Evolutionary conservation across 1,140 invertebrate genomes (phyloP).

Genomic region (Leptonema lineaticorne): DNA sequence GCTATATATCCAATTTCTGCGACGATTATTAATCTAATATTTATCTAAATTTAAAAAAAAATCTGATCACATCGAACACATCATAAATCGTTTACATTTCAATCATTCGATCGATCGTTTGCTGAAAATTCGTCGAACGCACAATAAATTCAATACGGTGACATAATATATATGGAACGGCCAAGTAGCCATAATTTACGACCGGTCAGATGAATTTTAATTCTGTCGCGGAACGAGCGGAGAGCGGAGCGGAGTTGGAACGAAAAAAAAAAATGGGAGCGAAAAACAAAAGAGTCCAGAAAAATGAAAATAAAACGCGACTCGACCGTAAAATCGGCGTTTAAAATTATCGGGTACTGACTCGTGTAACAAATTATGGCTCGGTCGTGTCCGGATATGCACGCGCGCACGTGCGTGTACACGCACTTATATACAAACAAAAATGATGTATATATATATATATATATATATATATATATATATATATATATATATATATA

Average conservation of each 20-base stretch:
- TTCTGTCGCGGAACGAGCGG: neutral
- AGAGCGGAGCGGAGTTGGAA: neutral
- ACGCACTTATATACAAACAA: neutral
- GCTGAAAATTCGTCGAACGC: too few species aligned
- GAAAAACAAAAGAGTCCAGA: neutral
- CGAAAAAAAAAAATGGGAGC: neutral
- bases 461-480: neutral
- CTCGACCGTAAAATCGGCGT: slow-evolving; percentile 30
- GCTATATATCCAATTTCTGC: too few species aligned
- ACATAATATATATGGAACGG: too few species aligned
- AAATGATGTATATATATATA: neutral
- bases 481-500: neutral
- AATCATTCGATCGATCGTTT: too few species aligned
- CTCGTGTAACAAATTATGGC: slow-evolving; percentile 19
- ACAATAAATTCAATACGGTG: too few species aligned
- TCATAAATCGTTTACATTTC: too few species aligned
- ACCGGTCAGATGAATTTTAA: too few species aligned
- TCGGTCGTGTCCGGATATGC: too few species aligned
- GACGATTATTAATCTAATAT: too few species aligned
- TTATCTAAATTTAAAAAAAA: too few species aligned
- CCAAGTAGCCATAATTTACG: too few species aligned
- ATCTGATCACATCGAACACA: too few species aligned
- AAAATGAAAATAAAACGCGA: slow-evolving; percentile 11
- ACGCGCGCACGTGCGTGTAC: neutral
- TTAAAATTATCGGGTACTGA: slow-evolving; percentile 33